Evolutionary conservation across 1,140 invertebrate genomes (phyloP).

Genomic region (Asobara japonica): DNA sequence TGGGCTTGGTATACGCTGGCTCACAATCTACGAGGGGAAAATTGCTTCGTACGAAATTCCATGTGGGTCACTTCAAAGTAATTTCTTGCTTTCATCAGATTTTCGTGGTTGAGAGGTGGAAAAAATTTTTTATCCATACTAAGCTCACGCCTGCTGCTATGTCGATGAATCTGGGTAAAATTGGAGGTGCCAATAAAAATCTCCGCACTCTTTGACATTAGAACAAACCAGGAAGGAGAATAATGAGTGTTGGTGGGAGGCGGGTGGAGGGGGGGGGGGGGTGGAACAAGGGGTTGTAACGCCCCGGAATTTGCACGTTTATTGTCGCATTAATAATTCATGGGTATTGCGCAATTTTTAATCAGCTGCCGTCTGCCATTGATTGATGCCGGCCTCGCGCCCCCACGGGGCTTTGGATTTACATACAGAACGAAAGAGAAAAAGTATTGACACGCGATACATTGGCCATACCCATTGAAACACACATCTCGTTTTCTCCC

Average conservation of each 20-base stretch:
- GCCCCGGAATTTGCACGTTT: constrained; percentile 57
- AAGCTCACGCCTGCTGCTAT: too few relatives aligned
- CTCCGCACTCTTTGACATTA: neutral
- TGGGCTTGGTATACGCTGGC: neutral
- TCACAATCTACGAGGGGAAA: neutral
- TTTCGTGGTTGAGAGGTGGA: neutral
- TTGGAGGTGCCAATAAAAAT: too few relatives aligned
- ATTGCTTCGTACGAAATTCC: neutral
- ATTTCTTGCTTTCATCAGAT: neutral
- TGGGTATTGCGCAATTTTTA: constrained; percentile 60
- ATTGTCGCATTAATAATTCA: constrained; percentile 61
- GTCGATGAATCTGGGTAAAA: too few relatives aligned
- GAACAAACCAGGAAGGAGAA: neutral
- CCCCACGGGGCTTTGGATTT: constrained; percentile 56
- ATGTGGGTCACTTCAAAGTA: neutral
- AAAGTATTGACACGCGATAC: constrained; percentile 58
- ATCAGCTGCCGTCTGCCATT: constrained; percentile 60
- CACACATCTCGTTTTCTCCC: constrained; percentile 37
- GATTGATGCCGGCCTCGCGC: constrained; percentile 57
- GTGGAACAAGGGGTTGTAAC: constrained; percentile 43
- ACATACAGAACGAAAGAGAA: constrained; percentile 60
- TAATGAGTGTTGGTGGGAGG: constrained; percentile 22
- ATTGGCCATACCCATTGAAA: constrained; percentile 43
- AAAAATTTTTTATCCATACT: too few relatives aligned
- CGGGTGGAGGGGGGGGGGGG: constrained; percentile 14